Conservation (phyloP, 2,113 vertebrate genomes). For the Hippocampus mohnikei region DNA sequence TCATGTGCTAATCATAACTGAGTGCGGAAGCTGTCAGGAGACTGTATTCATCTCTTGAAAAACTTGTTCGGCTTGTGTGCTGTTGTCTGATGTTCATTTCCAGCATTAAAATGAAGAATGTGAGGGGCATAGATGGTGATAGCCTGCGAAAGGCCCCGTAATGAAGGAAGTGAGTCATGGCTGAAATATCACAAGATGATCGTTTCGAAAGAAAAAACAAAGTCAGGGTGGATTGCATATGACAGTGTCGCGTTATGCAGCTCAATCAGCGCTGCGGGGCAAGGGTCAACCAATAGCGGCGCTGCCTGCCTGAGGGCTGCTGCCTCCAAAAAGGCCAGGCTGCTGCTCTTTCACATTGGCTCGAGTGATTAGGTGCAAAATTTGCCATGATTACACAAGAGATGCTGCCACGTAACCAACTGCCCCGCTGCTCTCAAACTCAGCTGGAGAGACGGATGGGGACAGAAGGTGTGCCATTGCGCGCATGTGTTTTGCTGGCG, state of each 20-base stretch:
- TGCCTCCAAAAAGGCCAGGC: constrained; percentile 2
- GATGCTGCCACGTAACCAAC: constrained; percentile 46
- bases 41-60: too few relatives aligned
- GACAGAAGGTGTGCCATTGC: constrained; percentile 53
- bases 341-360: constrained; percentile 7
- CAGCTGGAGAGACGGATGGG: constrained; percentile 63
- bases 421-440: constrained; percentile 54
- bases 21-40: too few relatives aligned
- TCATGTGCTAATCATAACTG: not conserved
- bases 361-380: constrained; percentile 22
- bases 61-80: not conserved
- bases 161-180: not conserved
- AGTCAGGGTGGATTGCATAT: not conserved
- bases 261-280: constrained; percentile 7
- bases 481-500: constrained; percentile 50
- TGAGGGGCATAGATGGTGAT: not conserved
- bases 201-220: not conserved
- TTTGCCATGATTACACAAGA: constrained; percentile 41
- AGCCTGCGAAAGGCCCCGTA: not conserved
- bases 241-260: not conserved
- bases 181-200: not conserved
- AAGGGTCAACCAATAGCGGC: constrained; percentile 24
- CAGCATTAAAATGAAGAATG: not conserved
- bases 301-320: constrained; percentile 1
- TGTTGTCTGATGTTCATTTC: not conserved